Percentiles rank a stretch among this genome's conserved stretches.
These are phyloP conservation scores for Cecidostiba fungosa DNA, from an alignment of 2,888 invertebrate species.

Conservation along the genomic window DNA sequence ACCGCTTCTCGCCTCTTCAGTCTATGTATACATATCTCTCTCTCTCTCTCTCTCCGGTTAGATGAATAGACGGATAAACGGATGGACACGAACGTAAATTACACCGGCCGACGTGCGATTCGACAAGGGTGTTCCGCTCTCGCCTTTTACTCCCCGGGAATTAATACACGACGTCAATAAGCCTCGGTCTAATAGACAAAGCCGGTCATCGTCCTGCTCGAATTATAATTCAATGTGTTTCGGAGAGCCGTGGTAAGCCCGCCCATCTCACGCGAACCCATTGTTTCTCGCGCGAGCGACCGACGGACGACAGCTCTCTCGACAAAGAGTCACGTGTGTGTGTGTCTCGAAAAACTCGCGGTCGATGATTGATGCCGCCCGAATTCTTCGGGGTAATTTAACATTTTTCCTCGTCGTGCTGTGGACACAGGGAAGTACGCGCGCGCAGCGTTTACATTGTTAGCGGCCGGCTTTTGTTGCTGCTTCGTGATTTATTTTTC, in stretches of 20 bases:
- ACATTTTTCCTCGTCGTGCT: not conserved
- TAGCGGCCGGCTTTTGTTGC: not conserved
- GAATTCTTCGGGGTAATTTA: not conserved
- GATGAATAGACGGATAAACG: conserved; percentile 52
- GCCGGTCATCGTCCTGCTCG: not conserved
- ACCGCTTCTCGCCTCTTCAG: too few species aligned
- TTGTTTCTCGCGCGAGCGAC: not conserved
- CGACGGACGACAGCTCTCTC: not conserved
- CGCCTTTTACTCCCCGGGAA: conserved; percentile 39
- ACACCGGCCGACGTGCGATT: conserved; percentile 35
- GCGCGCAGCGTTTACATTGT: not conserved
- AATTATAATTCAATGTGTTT: conserved; percentile 18
- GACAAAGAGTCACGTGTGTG: not conserved
- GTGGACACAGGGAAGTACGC: too few species aligned
- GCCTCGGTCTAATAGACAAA: conserved; percentile 1
- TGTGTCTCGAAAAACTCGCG: not conserved
- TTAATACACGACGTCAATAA: conserved; percentile 33
- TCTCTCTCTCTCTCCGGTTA: not conserved
- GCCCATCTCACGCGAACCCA: not conserved
- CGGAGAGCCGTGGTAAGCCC: not conserved
- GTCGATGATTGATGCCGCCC: conserved; percentile 1
- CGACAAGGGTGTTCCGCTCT: conserved; percentile 10
- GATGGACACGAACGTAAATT: conserved; percentile 53
- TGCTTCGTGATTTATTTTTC: not conserved
- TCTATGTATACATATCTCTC: too few species aligned